Evolutionary conservation across 2,888 invertebrate species (phyloP).

Genomic region (Rhingia rostrata): DNA sequence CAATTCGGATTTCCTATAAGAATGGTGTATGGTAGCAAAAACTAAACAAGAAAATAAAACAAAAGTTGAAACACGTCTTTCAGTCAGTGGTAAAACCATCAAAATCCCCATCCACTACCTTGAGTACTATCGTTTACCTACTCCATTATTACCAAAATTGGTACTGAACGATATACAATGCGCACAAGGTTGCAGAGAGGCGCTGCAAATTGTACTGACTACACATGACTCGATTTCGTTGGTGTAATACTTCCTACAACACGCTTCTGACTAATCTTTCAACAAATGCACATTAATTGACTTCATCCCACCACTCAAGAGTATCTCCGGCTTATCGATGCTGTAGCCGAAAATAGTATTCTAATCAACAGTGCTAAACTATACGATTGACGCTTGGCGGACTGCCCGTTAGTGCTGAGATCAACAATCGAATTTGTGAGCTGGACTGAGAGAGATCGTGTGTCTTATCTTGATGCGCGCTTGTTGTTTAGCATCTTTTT

Average conservation of each 20-base stretch:
- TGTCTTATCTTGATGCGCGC: constrained; percentile 16
- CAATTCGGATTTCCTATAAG: too few relatives aligned
- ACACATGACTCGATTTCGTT: constrained; percentile 9
- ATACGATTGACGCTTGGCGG: constrained; percentile 32
- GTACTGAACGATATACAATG: not conserved
- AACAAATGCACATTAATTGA: not conserved
- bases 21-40: too few relatives aligned
- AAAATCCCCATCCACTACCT: constrained; percentile 13
- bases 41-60: too few relatives aligned
- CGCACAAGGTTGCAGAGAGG: not conserved
- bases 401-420: constrained; percentile 18
- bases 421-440: constrained; percentile 47
- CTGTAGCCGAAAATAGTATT: not conserved
- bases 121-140: too few relatives aligned
- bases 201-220: not conserved
- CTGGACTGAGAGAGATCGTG: constrained; percentile 34
- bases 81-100: not conserved
- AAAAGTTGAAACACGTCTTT: not conserved
- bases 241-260: not conserved
- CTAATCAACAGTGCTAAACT: constrained; percentile 40
- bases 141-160: too few relatives aligned
- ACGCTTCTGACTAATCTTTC: not conserved
- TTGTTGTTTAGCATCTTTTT: constrained; percentile 25
- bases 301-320: not conserved
- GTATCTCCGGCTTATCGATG: not conserved